Base-by-base conservation (phyloP, 1,140 invertebrate species). In the Chrysomallon squamiferum region DNA sequence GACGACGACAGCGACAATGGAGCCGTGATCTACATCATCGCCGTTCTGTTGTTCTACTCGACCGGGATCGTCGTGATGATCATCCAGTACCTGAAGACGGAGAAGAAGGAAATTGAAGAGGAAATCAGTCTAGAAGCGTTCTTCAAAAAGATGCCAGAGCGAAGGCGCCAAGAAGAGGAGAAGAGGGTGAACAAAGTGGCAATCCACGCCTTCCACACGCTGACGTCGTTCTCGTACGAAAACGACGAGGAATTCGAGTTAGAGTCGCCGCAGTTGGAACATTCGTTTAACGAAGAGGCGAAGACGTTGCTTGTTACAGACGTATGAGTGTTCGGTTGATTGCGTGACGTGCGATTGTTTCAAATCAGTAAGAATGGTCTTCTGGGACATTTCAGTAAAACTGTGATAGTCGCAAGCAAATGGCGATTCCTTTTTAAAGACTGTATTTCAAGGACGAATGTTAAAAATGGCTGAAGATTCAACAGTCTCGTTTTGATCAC, bases 41-140 rank as follows among this genome's bases (percentile, higher is more conserved):
- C 76, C 0, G 81, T 83, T 1, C 69, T 83, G 3, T 63, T 82
- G 13, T 83, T 83, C 59, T 83, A 83, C 63, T 82, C 81, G 2
- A 65, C 72, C 9, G 81, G 79, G n/a, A 78, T 83, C 11, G 71
- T 81, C 18, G 71, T 79, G 2, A 81, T 80, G 77, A 79, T 83
- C 32, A 71, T 83, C 9, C 80, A 77, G 60, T 83, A 83, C 68
- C 74, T 81, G 0, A 74, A 76, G 58, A 74, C 78, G 15, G 75
- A 80, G 60, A 73, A 75, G 59, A 74, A 78, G 41, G 75, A 82
- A 47, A 68, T 81, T 30, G 78, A 81, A 32, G 81, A 83, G 66
- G 81, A 83, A 58, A 70, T 71, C 22, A 71, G 75, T 1, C 71
- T 82, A 22, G 81, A 81, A 57, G 72, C 77, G 64, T 83, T 77